A percentile compares a stretch with the other conserved stretches of the same genome.
Evolutionary conservation across 2,888 invertebrate genomes (phyloP).

Genomic region (Acrobasis consociella): DNA sequence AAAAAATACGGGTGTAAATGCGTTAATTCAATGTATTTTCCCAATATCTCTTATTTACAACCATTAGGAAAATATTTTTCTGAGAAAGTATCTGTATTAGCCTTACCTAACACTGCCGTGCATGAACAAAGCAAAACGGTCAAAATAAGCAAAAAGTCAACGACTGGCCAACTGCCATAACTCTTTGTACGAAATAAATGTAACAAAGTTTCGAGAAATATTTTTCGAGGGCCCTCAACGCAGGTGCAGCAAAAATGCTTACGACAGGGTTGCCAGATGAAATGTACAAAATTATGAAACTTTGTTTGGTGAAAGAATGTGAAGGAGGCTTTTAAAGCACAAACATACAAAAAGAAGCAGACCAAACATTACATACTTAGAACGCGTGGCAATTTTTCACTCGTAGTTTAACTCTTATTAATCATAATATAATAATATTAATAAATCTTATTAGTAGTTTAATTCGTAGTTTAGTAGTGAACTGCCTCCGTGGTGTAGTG

Average conservation of each 20-base stretch:
- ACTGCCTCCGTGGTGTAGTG: too few relatives aligned
- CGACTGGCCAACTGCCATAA: conserved; percentile 30
- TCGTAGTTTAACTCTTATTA: too few relatives aligned
- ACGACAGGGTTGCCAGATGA: not conserved
- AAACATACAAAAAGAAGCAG: too few relatives aligned
- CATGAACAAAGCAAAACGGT: conserved; percentile 2
- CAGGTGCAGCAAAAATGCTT: conserved; percentile 25
- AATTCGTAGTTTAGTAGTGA: too few relatives aligned
- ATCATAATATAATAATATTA: too few relatives aligned
- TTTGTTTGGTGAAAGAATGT: too few relatives aligned
- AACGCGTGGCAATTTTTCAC: too few relatives aligned
- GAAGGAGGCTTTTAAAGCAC: too few relatives aligned
- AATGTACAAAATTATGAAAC: too few relatives aligned
- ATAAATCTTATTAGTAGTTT: too few relatives aligned
- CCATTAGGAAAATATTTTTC: not conserved
- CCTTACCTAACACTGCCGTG: not conserved
- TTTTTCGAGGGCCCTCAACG: conserved; percentile 43
- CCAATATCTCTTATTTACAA: not conserved
- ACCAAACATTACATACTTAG: too few relatives aligned
- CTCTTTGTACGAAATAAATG: conserved; percentile 36
- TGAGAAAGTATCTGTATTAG: not conserved
- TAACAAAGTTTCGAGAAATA: conserved; percentile 49
- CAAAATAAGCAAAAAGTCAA: conserved; percentile 8
- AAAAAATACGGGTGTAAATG: too few relatives aligned
- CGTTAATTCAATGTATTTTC: not conserved